These are phyloP conservation scores for Megaleporinus macrocephalus DNA, from an alignment of 2,113 vertebrate species.

Conservation along the genomic window DNA sequence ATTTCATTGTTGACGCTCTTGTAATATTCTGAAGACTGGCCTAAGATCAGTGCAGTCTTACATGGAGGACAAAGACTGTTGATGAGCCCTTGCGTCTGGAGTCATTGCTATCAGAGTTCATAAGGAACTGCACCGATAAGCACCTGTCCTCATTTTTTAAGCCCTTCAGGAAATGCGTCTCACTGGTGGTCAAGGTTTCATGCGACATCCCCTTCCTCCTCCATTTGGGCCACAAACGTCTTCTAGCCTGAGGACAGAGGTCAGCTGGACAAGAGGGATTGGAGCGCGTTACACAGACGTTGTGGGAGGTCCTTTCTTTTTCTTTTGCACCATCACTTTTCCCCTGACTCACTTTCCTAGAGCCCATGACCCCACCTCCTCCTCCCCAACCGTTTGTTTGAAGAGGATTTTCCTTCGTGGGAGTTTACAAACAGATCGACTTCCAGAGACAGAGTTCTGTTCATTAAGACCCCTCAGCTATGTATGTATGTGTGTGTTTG, in stretches of 20 bases:
- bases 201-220: conserved; percentile 16
- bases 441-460: conserved; percentile 58
- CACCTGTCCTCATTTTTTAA: conserved; percentile 66
- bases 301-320: conserved; percentile 62
- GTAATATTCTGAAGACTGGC: conserved; percentile 64
- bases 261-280: conserved; percentile 57
- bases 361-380: conserved; percentile 13
- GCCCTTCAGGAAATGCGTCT: conserved; percentile 43
- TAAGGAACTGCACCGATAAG: conserved; percentile 52
- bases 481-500: conserved; percentile 30
- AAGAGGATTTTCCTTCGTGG: conserved; percentile 45
- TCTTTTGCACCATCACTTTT: background rate
- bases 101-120: conserved; percentile 37
- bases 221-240: conserved; percentile 56
- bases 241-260: conserved; percentile 60
- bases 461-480: conserved; percentile 58
- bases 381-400: conserved; percentile 37
- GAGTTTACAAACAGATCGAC: conserved; percentile 67
- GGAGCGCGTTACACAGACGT: conserved; percentile 14
- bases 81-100: conserved; percentile 47
- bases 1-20: conserved; percentile 7
- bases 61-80: conserved; percentile 44
- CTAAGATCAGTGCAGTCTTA: conserved; percentile 56
- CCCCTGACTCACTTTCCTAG: conserved; percentile 15
- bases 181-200: conserved; percentile 50